These are phyloP conservation scores for Sympetrum striolatum DNA, from an alignment of 2,888 invertebrate genomes.

Conservation along the genomic window DNA sequence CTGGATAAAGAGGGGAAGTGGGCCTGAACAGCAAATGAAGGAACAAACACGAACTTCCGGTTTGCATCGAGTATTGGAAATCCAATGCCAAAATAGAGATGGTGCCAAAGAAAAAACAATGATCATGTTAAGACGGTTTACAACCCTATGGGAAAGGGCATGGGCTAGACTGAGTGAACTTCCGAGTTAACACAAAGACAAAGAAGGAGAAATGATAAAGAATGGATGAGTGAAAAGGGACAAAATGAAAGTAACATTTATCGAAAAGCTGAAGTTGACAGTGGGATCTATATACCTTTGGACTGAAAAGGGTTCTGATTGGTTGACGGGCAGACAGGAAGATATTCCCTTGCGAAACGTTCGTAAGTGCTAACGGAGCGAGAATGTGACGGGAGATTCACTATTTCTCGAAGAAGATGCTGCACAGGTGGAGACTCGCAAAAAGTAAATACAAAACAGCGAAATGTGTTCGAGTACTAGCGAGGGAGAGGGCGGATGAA, in stretches of 20 bases:
- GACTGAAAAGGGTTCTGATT: background rate
- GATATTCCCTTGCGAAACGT: background rate
- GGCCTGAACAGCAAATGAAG: too few species aligned
- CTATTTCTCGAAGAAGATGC: background rate
- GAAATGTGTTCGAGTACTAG: background rate
- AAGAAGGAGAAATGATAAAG: background rate
- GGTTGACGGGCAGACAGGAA: background rate
- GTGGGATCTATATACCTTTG: background rate
- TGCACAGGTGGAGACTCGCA: background rate
- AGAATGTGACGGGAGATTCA: background rate
- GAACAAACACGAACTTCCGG: too few species aligned
- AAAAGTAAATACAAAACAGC: background rate
- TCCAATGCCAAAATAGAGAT: too few species aligned
- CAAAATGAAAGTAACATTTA: too few species aligned
- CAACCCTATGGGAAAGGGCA: too few species aligned
- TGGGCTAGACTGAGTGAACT: too few species aligned
- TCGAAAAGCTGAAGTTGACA: background rate
- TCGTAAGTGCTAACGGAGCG: background rate
- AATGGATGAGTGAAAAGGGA: background rate
- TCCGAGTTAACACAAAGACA: too few species aligned
- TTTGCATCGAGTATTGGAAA: too few species aligned
- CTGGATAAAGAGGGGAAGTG: too few species aligned
- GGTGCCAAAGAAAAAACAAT: too few species aligned
- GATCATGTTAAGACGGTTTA: too few species aligned
- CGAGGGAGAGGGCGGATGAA: background rate